Base-by-base conservation (phyloP, 2,797 vertebrate species). In the Morus bassanus region DNA sequence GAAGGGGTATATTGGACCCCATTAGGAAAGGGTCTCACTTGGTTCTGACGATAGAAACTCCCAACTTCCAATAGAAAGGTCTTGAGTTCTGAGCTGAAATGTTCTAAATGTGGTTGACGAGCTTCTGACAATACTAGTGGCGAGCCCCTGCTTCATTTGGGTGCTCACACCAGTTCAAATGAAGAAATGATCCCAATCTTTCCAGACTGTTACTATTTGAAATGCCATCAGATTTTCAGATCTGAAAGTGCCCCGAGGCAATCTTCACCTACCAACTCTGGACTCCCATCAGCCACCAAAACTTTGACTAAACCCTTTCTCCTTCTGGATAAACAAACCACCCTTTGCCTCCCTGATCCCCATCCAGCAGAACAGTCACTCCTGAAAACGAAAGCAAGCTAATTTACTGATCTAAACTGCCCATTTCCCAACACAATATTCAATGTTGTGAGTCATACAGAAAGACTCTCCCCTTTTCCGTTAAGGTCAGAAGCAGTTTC, bases 401-500 rank as follows among this genome's bases (percentile, higher is more conserved):
- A 39, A 78, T 91, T 95, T 78, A 92, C 92, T 56, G 64, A 81
- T 96, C 68, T 83, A 57, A 93, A 56, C 41, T 37, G 59, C 63
- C 63, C 27, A 11, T 88, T 96, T 88, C 81, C 89, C 57, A 85
- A 33, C 68, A 17, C 57, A 43, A 89, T 83, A 51, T 41, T 75
- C 72, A 35, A 24, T 31, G 53, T 15, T 17, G 45, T 97, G 95
- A 96, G 87, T 96, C 95, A 97, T 15, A 13, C 16, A 48, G 39
- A 93, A 74, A 54, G 68, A 74, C 87, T 92, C 72, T 92, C 45
- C 64, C 72, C 22, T 93, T 93, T 91, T 89, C 94, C 43, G 7
- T 35, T 68, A 77, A 70, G 94, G 79, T 93, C 87, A 91, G 75
- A 22, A 77, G 78, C 45, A 92, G 75, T 88, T 96, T 96, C 41